Percentiles rank a stretch among this genome's conserved stretches.
Evolutionary conservation across 2,797 vertebrate genomes (phyloP).

Genomic region (Heteromormyrus szaboi): DNA sequence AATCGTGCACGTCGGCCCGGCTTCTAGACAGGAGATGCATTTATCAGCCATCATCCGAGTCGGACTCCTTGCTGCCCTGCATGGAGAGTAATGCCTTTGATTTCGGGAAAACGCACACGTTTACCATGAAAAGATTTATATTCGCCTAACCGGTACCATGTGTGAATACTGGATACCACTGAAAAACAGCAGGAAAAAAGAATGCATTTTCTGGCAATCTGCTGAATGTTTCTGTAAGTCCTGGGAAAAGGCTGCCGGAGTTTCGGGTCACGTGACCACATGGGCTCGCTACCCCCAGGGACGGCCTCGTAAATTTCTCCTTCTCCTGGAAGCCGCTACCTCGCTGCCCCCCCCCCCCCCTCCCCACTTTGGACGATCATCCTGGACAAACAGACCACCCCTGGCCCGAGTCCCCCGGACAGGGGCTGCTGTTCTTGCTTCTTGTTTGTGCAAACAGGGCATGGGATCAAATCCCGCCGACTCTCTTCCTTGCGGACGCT

Average conservation of each 20-base stretch:
- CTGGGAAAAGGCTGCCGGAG: neutral
- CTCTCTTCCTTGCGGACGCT: neutral
- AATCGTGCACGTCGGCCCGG: neutral
- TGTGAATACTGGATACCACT: conserved; percentile 33
- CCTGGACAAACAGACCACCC: conserved; percentile 8
- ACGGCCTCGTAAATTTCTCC: neutral
- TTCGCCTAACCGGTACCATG: conserved; percentile 46
- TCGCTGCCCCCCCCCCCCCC: neutral
- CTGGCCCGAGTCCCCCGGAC: neutral
- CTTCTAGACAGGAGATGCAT: neutral
- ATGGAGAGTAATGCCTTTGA: conserved; percentile 41
- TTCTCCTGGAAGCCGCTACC: neutral
- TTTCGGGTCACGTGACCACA: neutral
- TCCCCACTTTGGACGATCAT: neutral
- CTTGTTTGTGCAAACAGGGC: neutral
- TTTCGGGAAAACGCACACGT: conserved; percentile 41
- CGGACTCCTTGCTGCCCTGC: conserved; percentile 19
- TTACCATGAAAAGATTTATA: conserved; percentile 48
- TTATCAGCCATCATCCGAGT: neutral
- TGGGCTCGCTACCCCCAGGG: neutral
- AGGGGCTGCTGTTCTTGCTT: neutral
- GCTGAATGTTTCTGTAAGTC: neutral
- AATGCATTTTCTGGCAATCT: neutral
- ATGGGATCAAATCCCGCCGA: neutral
- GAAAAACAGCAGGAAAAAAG: conserved; percentile 19